These are phyloP conservation scores for Bergia sp. DNA, from an alignment of 92 coral and sea anemone genomes.

Conservation along the genomic window DNA sequence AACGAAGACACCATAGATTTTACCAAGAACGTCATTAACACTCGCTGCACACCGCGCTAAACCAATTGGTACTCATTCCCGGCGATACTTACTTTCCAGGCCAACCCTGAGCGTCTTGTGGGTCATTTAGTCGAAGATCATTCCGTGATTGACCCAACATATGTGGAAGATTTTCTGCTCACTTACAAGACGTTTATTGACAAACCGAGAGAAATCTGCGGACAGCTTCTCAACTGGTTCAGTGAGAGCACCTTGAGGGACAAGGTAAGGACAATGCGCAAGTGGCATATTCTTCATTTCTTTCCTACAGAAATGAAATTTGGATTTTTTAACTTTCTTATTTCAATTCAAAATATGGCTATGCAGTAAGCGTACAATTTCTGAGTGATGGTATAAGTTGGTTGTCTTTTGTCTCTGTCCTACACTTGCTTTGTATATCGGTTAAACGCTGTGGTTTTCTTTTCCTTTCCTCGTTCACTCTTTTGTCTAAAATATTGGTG, in stretches of 20 bases:
- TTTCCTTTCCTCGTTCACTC: background rate
- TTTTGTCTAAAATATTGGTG: background rate
- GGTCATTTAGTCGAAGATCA: conserved; percentile 94
- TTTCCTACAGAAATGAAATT: background rate
- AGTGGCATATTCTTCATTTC: background rate
- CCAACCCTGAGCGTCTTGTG: conserved; percentile 84
- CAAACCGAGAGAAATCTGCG: conserved; percentile 87
- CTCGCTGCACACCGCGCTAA: background rate
- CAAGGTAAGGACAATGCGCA: conserved; percentile 64
- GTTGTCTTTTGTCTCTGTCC: background rate
- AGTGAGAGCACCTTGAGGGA: conserved; percentile 78
- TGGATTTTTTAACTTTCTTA: background rate
- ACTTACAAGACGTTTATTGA: conserved; percentile 90
- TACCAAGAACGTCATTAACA: background rate
- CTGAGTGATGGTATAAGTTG: background rate
- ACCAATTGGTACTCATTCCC: background rate
- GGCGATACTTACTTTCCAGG: conserved; percentile 54
- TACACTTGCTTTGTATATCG: background rate
- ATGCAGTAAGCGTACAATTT: background rate
- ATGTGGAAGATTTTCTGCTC: conserved; percentile 92
- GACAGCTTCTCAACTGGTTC: conserved; percentile 89
- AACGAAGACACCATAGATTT: background rate
- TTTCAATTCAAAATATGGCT: background rate
- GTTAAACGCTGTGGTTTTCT: background rate
- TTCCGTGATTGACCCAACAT: conserved; percentile 96